Evolutionary conservation across 1,140 invertebrate genomes (phyloP).

Genomic region (Bombus breviceps): DNA sequence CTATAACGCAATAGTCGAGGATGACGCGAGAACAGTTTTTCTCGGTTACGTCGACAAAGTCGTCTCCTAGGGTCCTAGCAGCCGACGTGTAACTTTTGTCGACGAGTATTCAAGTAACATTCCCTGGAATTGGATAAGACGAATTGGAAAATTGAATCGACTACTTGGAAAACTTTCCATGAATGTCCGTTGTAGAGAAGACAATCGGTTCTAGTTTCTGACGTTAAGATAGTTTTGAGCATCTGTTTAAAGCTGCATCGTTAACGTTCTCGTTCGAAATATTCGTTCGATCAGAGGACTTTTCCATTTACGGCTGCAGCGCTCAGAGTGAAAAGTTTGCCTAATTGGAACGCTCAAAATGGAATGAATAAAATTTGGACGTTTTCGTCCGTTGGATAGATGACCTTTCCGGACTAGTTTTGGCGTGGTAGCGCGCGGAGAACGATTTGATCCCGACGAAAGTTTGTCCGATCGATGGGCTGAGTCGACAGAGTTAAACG

Average conservation of each 20-base stretch:
- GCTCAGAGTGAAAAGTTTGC: conserved; percentile 1
- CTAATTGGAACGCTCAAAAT: conserved; percentile 7
- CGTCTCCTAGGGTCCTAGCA: conserved; percentile 19
- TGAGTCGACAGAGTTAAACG: conserved; percentile 12
- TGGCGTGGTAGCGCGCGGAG: not conserved
- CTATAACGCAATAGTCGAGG: conserved; percentile 55
- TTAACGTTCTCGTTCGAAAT: not conserved
- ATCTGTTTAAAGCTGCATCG: not conserved
- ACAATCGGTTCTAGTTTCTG: not conserved
- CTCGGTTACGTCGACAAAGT: conserved; percentile 50
- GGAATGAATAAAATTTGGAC: conserved; percentile 16
- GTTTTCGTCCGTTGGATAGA: not conserved
- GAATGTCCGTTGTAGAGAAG: not conserved
- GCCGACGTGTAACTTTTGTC: conserved; percentile 1
- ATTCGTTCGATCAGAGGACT: not conserved
- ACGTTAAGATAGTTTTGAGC: not conserved
- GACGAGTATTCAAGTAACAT: conserved; percentile 1
- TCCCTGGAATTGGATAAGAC: conserved; percentile 18
- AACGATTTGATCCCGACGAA: conserved; percentile 12
- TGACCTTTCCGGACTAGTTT: conserved; percentile 11
- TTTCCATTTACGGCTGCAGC: not conserved
- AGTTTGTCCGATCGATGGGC: conserved; percentile 7
- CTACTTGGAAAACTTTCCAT: not conserved
- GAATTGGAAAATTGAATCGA: conserved; percentile 43
- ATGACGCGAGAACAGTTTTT: conserved; percentile 62